Evolutionary conservation across 2,113 vertebrate genomes (phyloP), one percentile per base, ranked within the genome.

Genomic region (Dicrurus megarhynchus): DNA sequence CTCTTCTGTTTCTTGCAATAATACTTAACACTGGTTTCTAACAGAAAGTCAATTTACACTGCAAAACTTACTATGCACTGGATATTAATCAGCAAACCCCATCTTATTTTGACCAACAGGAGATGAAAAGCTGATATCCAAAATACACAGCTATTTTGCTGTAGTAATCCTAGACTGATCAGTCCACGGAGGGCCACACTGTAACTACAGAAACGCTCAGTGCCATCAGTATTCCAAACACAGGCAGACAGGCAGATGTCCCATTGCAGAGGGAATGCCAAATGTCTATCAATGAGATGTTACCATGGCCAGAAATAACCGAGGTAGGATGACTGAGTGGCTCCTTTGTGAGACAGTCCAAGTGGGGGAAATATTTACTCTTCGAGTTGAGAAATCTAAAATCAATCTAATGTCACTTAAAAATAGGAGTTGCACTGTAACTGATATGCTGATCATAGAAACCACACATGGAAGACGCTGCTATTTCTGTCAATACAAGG

Each of bases 351-450:
- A 86, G 85, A 77, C 71, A 73, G 83, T 50, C 88, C 82, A 93
- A 83, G 68, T 4, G 22, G 28, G 63, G 92, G 85, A 94, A 91
- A 88, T 65, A 91, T 46, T 96, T 91, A 84, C 56, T 96, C 49
- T 80, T 68, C 37, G 13, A 94, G 71, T 19, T 59, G 88, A 95
- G 86, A 93, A 88, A 59, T 77, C 63, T 74, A 89, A 88, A 93
- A 88, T 92, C 91, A 84, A 81, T 78, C 73, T 73, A 59, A 76
- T 88, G 82, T 85, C 93, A 85, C 87, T 89, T 95, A 91, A 96
- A 95, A 93, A 94, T 64, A 89, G 84, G 84, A 89, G 65, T 35
- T 2, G 1, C 32, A 17, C 49, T 7, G 8, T 78, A 68, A 91
- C 57, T 57, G 70, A 73, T 60, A 61, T 1, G 21, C 61, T 85